Conservation (phyloP, 2,113 vertebrate species). For the Myrmecobius fasciatus region DNA sequence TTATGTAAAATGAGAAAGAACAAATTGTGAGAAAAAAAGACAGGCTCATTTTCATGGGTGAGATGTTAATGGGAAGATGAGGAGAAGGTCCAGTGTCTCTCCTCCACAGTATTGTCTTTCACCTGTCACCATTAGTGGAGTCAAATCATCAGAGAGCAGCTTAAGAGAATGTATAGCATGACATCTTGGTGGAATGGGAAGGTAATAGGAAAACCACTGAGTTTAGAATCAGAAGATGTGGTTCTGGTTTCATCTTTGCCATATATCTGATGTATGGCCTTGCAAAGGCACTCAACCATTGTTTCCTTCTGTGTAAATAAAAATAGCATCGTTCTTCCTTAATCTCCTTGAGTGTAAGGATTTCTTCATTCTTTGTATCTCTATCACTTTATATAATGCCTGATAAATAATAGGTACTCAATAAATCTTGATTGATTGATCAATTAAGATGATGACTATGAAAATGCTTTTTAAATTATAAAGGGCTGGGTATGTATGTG, state of each 20-base stretch:
- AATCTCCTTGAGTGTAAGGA: neutral
- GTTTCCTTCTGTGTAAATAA: neutral
- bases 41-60: neutral
- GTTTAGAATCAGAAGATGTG: neutral
- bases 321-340: neutral
- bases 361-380: neutral
- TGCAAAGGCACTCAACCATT: neutral
- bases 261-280: neutral
- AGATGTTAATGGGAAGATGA: neutral
- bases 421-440: constrained; percentile 4
- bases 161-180: neutral
- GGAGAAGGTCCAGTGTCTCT: neutral
- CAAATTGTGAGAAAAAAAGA: neutral
- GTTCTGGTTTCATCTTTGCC: neutral
- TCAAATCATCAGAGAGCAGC: neutral
- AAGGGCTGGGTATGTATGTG: neutral
- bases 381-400: neutral
- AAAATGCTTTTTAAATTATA: neutral
- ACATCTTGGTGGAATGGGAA: neutral
- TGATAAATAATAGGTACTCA: neutral
- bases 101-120: neutral
- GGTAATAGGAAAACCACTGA: neutral
- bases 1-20: neutral
- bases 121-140: neutral
- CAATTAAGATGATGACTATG: neutral